These are phyloP conservation scores for Xenopus petersii DNA, from an alignment of 2,797 vertebrate species.

Conservation along the genomic window DNA sequence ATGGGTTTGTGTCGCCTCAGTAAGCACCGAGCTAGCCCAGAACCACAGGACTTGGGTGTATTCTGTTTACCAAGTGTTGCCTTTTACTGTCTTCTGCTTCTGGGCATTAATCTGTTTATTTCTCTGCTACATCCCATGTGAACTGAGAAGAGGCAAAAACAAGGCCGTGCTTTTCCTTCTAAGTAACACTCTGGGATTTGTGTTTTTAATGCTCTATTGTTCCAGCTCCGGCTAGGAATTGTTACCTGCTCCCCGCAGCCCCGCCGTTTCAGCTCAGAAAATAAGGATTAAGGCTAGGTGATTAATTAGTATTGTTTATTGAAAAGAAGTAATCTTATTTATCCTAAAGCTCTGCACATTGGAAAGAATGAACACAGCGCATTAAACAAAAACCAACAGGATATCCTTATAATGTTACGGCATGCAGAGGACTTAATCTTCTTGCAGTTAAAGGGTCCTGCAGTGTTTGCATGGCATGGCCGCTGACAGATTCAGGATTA, in stretches of 20 bases:
- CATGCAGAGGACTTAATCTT: neutral
- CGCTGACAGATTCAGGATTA: neutral
- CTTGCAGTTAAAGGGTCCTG: neutral
- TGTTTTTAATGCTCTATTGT: constrained; percentile 10
- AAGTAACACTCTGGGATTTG: constrained; percentile 18
- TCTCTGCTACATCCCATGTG: constrained; percentile 8
- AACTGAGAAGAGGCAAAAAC: constrained; percentile 1
- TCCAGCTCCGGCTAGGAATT: neutral
- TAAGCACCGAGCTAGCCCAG: too few species aligned
- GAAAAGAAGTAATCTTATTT: neutral
- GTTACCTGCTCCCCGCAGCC: neutral
- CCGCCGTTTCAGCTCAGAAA: neutral
- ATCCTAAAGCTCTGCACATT: neutral
- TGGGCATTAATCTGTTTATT: constrained; percentile 26
- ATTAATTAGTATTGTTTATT: constrained; percentile 6
- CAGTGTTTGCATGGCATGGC: neutral
- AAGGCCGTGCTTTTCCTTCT: neutral
- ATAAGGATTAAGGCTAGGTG: neutral
- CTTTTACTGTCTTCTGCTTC: constrained; percentile 8
- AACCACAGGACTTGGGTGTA: too few species aligned
- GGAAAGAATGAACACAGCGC: neutral
- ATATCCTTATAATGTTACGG: neutral
- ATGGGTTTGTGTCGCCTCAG: too few species aligned
- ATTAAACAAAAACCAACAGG: neutral
- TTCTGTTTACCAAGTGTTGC: neutral